A percentile compares a stretch with the other conserved stretches of the same genome.
Conservation (phyloP, 2,888 invertebrate species). For the Pterostichus madidus region DNA sequence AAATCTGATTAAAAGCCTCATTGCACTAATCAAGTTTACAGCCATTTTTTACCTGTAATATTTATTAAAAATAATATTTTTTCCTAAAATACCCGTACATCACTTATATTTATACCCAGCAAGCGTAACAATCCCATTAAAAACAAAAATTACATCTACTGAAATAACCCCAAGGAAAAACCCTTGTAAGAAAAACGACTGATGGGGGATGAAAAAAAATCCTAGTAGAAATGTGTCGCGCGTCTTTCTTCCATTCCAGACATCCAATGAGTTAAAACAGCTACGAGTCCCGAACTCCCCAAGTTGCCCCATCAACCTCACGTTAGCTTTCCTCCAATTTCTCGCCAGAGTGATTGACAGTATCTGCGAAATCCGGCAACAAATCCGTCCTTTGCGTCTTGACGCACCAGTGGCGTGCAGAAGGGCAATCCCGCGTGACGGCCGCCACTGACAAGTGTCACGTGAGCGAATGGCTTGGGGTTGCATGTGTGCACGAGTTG, state of each 20-base stretch:
- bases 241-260: slow-evolving; percentile 10
- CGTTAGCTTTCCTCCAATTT: not conserved
- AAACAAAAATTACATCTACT: slow-evolving; percentile 49
- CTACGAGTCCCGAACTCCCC: not conserved
- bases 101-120: slow-evolving; percentile 39
- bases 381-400: not conserved
- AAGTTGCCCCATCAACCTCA: not conserved
- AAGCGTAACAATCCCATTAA: slow-evolving; percentile 50
- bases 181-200: slow-evolving; percentile 24
- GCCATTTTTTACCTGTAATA: no score
- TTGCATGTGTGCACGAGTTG: slow-evolving; percentile 7
- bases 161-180: slow-evolving; percentile 35
- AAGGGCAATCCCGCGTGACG: slow-evolving; percentile 14
- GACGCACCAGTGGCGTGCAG: slow-evolving; percentile 13
- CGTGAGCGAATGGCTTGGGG: not conserved
- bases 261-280: slow-evolving; percentile 47
- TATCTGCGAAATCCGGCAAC: not conserved
- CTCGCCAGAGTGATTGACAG: not conserved
- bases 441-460: slow-evolving; percentile 14
- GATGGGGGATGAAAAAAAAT: slow-evolving; percentile 47
- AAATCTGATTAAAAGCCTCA: no score
- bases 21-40: no score
- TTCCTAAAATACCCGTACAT: not conserved
- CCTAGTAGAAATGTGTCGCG: slow-evolving; percentile 45
- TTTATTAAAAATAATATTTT: no score